Base-by-base conservation (phyloP, 2,888 invertebrate species). In the Thumatha senex region DNA sequence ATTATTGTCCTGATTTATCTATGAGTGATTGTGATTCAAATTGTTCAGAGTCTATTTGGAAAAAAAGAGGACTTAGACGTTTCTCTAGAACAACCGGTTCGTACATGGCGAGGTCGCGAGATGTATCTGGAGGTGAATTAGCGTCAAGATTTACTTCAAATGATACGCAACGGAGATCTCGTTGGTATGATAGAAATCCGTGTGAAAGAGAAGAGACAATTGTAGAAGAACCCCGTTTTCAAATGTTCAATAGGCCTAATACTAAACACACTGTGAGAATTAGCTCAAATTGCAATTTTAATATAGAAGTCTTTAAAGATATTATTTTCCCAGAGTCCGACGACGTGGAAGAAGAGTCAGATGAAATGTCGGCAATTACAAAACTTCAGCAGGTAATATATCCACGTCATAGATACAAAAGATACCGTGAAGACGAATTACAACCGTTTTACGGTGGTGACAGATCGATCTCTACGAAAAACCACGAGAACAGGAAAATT, bases 301-400 rank as follows among this genome's bases (percentile, higher is more conserved):
- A 61, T 47, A 34, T 67, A 14, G 70, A 66, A 40, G 63, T 67
- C 57, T 63, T 34, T 30, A 69, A 61, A 65, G 67, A 69, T 36
- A n/a, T 40, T 35, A 15, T 45, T 12, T 51, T 60, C 15, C 53
- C 45, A 9, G 15, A 24, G 8, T 24, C 46, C 13, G 11, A 31
- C 7, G 44, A 29, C 7, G 7, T 24, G 0, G 34, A 44, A 24
- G 33, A 39, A 34, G 40, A 47, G 4, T 40, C 33, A 10, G 34
- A 40, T 24, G 46, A 40, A 40, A 40, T 47, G 15, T 40, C 24
- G 8, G 31, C 33, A 40, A 24, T 40, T 11, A 31, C 39, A n/a
- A 31, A 13, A 42, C 39, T 39, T 18, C 39, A 39, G 39, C 15
- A 44, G 11, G 24, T 34, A 29, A 24, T 40, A 40, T 18, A 40